phyloP scores from a whole-genome alignment of 2,888 invertebrate genomes.

The Calameuta idolon region DNA sequence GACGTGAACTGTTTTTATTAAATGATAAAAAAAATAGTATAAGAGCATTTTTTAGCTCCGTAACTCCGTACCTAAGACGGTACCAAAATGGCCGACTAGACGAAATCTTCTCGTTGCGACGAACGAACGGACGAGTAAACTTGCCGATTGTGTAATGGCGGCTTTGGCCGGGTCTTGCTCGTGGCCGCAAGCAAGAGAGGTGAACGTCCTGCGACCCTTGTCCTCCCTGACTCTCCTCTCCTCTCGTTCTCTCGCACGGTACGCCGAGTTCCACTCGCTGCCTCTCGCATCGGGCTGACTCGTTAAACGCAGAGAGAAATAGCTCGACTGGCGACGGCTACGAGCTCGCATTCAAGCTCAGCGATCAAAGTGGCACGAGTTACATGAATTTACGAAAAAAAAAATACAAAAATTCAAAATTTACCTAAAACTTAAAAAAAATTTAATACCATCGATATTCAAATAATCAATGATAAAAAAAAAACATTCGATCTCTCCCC shows the following conservation, averaged over 20 bases:
- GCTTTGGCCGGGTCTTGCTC: conserved; percentile 40
- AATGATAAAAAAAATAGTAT: background rate
- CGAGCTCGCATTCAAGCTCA: background rate
- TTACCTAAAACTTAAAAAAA: background rate
- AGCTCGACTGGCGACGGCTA: conserved; percentile 6
- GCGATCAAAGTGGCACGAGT: background rate
- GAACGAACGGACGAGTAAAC: conserved; percentile 1
- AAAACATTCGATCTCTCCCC: background rate
- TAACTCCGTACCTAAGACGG: conserved; percentile 23
- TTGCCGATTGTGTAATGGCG: conserved; percentile 63
- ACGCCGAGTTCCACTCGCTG: conserved; percentile 17
- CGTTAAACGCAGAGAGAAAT: conserved; percentile 12
- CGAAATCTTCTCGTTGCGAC: conserved; percentile 22
- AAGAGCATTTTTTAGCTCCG: background rate
- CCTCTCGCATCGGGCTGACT: conserved; percentile 19
- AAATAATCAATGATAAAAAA: background rate
- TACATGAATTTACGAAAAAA: background rate
- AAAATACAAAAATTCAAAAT: background rate
- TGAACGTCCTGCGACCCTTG: conserved; percentile 56
- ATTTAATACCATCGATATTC: background rate
- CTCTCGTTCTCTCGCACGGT: conserved; percentile 17
- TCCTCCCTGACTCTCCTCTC: conserved; percentile 25
- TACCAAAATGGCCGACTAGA: conserved; percentile 58
- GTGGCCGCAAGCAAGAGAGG: conserved; percentile 49
- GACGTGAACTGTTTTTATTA: background rate